Base-by-base conservation (phyloP, 2,113 vertebrate genomes). In the Carassius carassius region DNA sequence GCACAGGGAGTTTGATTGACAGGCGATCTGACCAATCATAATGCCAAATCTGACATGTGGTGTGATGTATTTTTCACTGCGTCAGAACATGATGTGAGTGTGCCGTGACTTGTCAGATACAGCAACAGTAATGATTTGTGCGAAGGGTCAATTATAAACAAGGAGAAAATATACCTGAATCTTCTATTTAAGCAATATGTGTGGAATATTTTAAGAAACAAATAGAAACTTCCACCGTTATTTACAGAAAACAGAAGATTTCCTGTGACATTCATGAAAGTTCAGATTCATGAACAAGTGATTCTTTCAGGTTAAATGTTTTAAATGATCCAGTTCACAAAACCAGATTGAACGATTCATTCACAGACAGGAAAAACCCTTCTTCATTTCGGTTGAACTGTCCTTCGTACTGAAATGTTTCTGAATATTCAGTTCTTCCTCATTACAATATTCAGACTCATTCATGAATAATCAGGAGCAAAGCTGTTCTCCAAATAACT, bases 381-480 rank as follows among this genome's bases (percentile, higher is more conserved):
- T 35, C 29, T 17, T 29, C 2, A 32, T 16, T 65, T 13, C 7
- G 25, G 25, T 14, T 32, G 63, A 67, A 67, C 63, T 32, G 3
- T 3, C 25, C 1, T 17, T 41, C 37, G 6, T 41, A 41, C 37
- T 41, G 37, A 41, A 41, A 41, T 6, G 3, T 76, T 76, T 77
- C 1, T 41, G 32, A 17, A n/a, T 13, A 60, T 25, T 47, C 10
- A n/a, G 65, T 56, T 19, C 3, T 4, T 82, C 4, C 58, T 25
- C 21, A 37, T 44, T 6, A 41, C 32, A 51, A 72, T 14, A 19
- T 41, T 60, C n/a, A 21, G 16, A 63, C 69, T 49, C 41, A 16
- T 8, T 75, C 3, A 44, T 77, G 23, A 56, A 76, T 65, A 75
- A 76, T 76, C 78, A 74, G 51, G 56, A 79, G 17, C 13, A 41